Conservation (phyloP, 2,113 vertebrate genomes). For the Hipposideros armiger region DNA sequence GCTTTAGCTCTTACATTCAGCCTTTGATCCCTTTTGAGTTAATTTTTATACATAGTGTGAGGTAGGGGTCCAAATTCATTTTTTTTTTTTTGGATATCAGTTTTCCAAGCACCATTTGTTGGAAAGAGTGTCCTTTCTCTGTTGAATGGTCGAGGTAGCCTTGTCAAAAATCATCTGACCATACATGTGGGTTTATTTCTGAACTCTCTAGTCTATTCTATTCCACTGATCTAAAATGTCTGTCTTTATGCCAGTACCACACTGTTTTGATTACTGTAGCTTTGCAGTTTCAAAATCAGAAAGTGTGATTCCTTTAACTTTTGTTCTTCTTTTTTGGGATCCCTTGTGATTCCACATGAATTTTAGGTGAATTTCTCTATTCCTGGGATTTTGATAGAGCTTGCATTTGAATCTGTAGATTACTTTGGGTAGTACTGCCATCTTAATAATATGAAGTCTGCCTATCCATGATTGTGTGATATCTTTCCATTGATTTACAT, state of each 20-base stretch:
- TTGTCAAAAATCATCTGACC: background rate
- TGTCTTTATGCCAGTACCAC: background rate
- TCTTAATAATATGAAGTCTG: background rate
- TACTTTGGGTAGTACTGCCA: background rate
- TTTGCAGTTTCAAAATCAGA: background rate
- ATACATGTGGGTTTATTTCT: background rate
- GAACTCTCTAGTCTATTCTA: background rate
- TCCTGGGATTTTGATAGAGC: background rate
- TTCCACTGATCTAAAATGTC: background rate
- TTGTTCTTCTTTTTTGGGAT: background rate
- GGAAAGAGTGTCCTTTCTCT: background rate
- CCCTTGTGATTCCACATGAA: background rate
- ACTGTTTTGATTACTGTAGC: background rate
- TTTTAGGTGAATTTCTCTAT: background rate
- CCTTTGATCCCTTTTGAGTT: background rate
- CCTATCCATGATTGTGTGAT: background rate
- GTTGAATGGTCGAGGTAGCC: background rate
- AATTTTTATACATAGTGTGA: background rate
- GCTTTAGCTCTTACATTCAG: background rate
- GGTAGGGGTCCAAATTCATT: background rate
- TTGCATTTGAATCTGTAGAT: background rate
- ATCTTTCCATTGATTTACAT: background rate
- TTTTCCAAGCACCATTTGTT: background rate
- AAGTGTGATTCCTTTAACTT: background rate
- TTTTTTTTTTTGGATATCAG: background rate